phyloP scores from a whole-genome alignment of 2,888 invertebrate species.

The Orthosia incerta region DNA sequence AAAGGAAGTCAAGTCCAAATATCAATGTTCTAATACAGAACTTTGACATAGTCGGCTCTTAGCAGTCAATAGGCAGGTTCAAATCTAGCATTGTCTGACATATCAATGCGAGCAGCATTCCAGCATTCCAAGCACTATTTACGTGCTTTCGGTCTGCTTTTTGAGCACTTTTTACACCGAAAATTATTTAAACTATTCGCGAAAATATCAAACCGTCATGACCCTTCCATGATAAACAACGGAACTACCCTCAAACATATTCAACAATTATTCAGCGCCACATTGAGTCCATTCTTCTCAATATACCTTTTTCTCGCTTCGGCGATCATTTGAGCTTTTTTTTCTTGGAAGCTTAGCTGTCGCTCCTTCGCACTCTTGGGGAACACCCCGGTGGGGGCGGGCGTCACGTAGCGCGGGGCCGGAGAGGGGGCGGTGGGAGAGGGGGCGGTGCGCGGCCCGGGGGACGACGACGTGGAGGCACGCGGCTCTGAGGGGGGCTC shows the following conservation, averaged over 20 bases:
- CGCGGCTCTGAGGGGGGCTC: conserved; percentile 61
- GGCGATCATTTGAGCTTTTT: conserved; percentile 94
- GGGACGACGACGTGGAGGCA: conserved; percentile 40
- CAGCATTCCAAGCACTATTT: not conserved
- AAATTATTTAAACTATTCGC: not conserved
- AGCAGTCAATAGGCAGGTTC: not conserved
- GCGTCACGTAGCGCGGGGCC: conserved; percentile 76
- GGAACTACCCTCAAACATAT: conserved; percentile 54
- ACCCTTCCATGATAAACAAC: conserved; percentile 64
- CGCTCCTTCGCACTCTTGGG: conserved; percentile 91
- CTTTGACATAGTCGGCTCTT: not conserved
- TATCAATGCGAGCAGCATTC: not conserved
- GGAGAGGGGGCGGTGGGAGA: conserved; percentile 10
- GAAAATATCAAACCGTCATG: conserved; percentile 14
- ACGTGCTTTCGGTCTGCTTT: not conserved
- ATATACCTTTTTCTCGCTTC: conserved; percentile 95
- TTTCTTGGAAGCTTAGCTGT: conserved; percentile 94
- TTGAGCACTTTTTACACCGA: conserved; percentile 20
- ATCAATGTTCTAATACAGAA: not conserved
- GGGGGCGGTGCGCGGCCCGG: conserved; percentile 5
- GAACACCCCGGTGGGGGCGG: conserved; percentile 85
- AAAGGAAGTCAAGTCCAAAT: not conserved
- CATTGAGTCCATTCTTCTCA: conserved; percentile 93
- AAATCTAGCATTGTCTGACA: not conserved
- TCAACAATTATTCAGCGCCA: conserved; percentile 76